Evolutionary conservation across 2,888 invertebrate genomes (phyloP), one percentile per base, ranked within the genome.

Genomic region (Megaustenia siamemsis): DNA sequence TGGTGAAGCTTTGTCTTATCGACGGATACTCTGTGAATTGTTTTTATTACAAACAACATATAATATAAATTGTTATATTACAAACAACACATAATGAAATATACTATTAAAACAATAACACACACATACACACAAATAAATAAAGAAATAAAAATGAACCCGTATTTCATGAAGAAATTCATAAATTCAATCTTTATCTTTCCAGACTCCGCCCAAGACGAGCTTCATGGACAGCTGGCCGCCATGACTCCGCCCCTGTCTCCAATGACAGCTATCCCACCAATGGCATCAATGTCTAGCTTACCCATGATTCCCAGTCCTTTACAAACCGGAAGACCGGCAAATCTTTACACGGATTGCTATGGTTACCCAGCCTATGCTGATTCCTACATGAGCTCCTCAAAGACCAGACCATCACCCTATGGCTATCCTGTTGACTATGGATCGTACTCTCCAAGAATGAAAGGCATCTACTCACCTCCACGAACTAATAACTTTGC

Each of bases 371-470:
- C 89, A 28, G 89, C 91, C 35, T 92, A 92, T 86, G 88, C 89
- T 40, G 92, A 91, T 85, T 88, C 91, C 0, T 93, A 93, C 86
- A 89, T 91, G 86, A 90, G 89, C 87, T 86, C 89, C 2, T 86
- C 92, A 15, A 90, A 90, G 85, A 90, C 89, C 21, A 84, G 92
- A n/a, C 90, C 91, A 24, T 87, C 91, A 12, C 93, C 93, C 28
- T 93, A 93, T 88, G 85, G 90, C 15, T 86, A 92, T 35, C 90
- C 90, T 43, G 88, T 92, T 88, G 93, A 93, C 81, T 93, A 93
- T 81, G 87, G 90, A 3, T 90, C 92, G 69, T 92, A 93, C 87
- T 90, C 90, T 40, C 90, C 92, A 1, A 87, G 92, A 49, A 89
- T 93, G 81, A 92, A 93, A 75, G 91, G 92, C 60, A 88, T 92